Base-by-base conservation (phyloP, 2,888 invertebrate species). In the Apeira syringaria region DNA sequence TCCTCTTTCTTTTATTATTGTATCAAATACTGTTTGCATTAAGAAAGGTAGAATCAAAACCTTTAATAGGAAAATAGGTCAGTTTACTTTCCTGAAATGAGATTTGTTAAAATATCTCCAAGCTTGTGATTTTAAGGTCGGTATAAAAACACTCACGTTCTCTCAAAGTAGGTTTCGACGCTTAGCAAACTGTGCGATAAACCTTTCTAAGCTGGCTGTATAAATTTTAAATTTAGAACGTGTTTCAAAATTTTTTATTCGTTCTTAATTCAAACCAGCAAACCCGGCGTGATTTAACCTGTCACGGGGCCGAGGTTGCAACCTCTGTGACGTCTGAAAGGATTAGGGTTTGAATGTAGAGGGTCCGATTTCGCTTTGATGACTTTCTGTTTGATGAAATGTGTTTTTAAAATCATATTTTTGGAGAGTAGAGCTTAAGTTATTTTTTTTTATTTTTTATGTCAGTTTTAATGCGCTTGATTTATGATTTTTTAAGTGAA, bases 221-320 rank as follows among this genome's bases (percentile, higher is more conserved):
- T 46, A 50, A 56, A 62, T 56, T 61, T 55, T 41, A 56, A 54
- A 59, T 60, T 56, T 46, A 52, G 50, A 57, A 42, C 47, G 42
- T 41, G 53, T 44, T 54, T 58, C 57, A 47, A n/a, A 49, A 40
- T 45, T 62, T 67, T 59, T 53, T 44, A 56, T 56, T 56, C 49
- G 47, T 56, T 63, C 59, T 40, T 50, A 58, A 68, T 63, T 68
- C 61, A 61, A 68, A 64, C 34, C 37, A 28, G 31, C 50, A 38
- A 47, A 47, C 37, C 37, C 39, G 43, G 34, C 45, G 50, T 44
- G 55, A 47, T 53, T 53, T 50, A 47, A 49, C 50, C 48, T 56
- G 56, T 53, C 56, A 49, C 45, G 36, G 50, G 44, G 46, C 43
- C 33, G 4, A 40, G 47, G 47, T 48, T 48, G 42, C 46, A 33